phyloP scores from a whole-genome alignment of 2,797 vertebrate genomes.

The Ficedula albicollis region DNA sequence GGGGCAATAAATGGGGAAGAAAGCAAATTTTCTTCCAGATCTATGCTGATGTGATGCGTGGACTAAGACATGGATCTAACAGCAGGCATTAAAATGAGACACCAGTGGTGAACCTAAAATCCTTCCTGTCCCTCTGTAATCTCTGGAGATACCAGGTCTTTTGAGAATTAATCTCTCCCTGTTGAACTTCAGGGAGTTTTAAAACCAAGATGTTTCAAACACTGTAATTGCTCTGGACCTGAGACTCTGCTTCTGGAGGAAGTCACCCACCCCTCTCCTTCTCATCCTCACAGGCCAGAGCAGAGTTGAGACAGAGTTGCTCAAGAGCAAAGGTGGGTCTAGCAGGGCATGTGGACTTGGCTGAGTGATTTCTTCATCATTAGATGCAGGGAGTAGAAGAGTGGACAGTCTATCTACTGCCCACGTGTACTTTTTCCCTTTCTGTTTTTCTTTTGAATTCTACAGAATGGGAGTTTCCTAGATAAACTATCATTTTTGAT shows the following conservation, averaged over 20 bases:
- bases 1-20: neutral
- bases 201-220: neutral
- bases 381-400: neutral
- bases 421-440: neutral
- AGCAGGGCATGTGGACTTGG: neutral
- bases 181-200: neutral
- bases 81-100: neutral
- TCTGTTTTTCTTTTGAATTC: neutral
- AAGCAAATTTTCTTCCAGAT: neutral
- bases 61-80: neutral
- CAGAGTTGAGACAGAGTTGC: neutral
- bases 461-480: slow-evolving; percentile 3
- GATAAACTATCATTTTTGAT: slow-evolving; percentile 26
- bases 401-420: neutral
- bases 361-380: neutral
- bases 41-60: neutral
- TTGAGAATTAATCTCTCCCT: neutral
- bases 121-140: neutral
- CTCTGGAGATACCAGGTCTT: neutral
- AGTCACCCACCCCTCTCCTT: neutral
- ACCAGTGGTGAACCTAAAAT: neutral
- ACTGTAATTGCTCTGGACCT: neutral
- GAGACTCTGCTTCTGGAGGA: neutral
- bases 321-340: neutral
- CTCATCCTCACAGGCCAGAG: neutral